phyloP scores from a whole-genome alignment of 2,113 vertebrate genomes.

The Nematolebias whitei region DNA sequence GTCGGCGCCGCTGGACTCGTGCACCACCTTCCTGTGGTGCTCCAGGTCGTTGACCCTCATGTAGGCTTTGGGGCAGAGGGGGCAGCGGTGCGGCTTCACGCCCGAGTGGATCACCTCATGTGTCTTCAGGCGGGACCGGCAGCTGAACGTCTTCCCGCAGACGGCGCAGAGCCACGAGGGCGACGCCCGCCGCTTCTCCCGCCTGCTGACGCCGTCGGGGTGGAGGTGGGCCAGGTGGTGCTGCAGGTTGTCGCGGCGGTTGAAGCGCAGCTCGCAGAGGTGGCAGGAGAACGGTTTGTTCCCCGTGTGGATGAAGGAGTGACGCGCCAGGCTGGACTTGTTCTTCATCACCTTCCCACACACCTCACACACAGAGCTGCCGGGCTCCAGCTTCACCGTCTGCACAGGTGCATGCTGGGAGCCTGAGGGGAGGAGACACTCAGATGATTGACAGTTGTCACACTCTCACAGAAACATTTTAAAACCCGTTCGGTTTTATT shows the following conservation, averaged over 20 bases:
- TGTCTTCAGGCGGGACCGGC: conserved; percentile 57
- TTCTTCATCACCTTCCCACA: conserved; percentile 74
- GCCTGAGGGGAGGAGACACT: background rate
- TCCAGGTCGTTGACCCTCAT: conserved; percentile 70
- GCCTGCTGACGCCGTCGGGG: conserved; percentile 32
- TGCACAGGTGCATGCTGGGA: background rate
- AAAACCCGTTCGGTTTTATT: too few species aligned
- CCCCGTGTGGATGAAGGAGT: conserved; percentile 73
- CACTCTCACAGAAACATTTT: too few species aligned
- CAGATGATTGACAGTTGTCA: too few species aligned
- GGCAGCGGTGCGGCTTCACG: conserved; percentile 62
- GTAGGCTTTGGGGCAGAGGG: conserved; percentile 71
- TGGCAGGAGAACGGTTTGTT: conserved; percentile 63
- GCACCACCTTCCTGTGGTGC: conserved; percentile 60
- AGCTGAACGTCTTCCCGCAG: conserved; percentile 70
- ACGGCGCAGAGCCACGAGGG: conserved; percentile 64
- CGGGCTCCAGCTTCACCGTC: conserved; percentile 52
- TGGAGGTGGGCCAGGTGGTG: conserved; percentile 63
- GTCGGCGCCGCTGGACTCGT: background rate
- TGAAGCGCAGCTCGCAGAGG: conserved; percentile 65
- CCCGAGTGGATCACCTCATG: conserved; percentile 70
- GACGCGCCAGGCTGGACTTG: conserved; percentile 64
- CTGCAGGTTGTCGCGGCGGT: conserved; percentile 70
- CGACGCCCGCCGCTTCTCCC: conserved; percentile 24
- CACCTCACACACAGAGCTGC: conserved; percentile 57